Conservation (phyloP, 2,113 vertebrate genomes). For the Lucifuga dentata region DNA sequence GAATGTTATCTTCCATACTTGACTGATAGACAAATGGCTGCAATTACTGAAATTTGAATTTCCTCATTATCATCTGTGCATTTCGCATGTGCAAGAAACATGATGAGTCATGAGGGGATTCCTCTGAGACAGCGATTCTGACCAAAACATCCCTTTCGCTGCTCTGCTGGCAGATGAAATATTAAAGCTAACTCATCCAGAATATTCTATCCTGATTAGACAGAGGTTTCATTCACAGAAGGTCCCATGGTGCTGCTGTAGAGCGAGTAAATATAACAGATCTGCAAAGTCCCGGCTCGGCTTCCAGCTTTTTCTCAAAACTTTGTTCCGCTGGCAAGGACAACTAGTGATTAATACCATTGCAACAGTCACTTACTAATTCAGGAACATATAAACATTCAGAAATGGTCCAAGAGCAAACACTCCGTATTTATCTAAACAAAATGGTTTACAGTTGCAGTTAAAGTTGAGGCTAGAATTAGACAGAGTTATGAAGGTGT, state of each 20-base stretch:
- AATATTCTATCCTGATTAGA: slow-evolving; percentile 70
- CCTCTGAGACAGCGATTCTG: slow-evolving; percentile 10
- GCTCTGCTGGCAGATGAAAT: slow-evolving; percentile 36
- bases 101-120: slow-evolving; percentile 46
- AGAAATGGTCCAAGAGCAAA: slow-evolving; percentile 50
- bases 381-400: slow-evolving; percentile 59
- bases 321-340: slow-evolving; percentile 61
- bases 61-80: slow-evolving; percentile 43
- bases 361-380: slow-evolving; percentile 49
- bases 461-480: slow-evolving; percentile 40
- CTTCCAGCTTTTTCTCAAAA: slow-evolving; percentile 56
- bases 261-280: slow-evolving; percentile 56
- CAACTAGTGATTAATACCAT: slow-evolving; percentile 60
- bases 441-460: slow-evolving; percentile 46
- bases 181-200: slow-evolving; percentile 50
- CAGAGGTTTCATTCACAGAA: slow-evolving; percentile 70
- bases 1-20: slow-evolving; percentile 30
- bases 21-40: slow-evolving; percentile 27
- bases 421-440: slow-evolving; percentile 52
- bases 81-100: slow-evolving; percentile 1
- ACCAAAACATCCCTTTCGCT: slow-evolving; percentile 42
- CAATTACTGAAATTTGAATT: slow-evolving; percentile 45
- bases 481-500: slow-evolving; percentile 33
- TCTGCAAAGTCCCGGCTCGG: slow-evolving; percentile 23
- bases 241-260: slow-evolving; percentile 45